Conservation (phyloP, 2,888 invertebrate species). For the Coleophora flavipennella region DNA sequence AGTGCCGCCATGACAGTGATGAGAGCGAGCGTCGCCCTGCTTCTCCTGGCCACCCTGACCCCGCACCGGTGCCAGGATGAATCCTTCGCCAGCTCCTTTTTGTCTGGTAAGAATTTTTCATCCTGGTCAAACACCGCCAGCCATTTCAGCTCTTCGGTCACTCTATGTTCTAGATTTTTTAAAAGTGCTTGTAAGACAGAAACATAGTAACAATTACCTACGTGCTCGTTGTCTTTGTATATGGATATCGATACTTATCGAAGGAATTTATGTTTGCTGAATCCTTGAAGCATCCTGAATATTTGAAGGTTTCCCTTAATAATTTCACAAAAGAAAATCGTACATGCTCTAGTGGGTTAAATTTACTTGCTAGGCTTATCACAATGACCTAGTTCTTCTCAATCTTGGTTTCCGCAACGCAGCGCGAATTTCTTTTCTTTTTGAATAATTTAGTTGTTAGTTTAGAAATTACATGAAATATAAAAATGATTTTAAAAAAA, state of each 20-base stretch:
- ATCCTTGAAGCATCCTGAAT: too few species aligned
- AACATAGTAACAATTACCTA: neutral
- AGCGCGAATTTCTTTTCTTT: too few species aligned
- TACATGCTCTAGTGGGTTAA: too few species aligned
- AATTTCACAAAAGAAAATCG: too few species aligned
- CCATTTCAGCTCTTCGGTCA: slow-evolving; percentile 6
- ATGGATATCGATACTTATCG: neutral
- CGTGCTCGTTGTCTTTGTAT: neutral
- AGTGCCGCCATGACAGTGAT: slow-evolving; percentile 41
- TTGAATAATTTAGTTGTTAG: too few species aligned
- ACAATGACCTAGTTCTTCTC: too few species aligned
- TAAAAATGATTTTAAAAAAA: too few species aligned
- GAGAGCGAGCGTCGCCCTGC: slow-evolving; percentile 24
- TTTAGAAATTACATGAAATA: too few species aligned
- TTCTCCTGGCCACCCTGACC: slow-evolving; percentile 29
- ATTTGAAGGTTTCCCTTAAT: too few species aligned
- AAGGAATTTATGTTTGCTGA: neutral
- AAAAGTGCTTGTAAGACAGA: neutral
- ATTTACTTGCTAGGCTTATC: too few species aligned
- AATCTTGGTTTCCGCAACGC: too few species aligned
- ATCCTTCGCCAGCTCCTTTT: slow-evolving; percentile 85
- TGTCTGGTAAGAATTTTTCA: slow-evolving; percentile 77
- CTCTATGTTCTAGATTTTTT: neutral
- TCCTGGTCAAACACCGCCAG: slow-evolving; percentile 15
- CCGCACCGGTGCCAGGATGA: slow-evolving; percentile 74